phyloP scores from a whole-genome alignment of 1,140 invertebrate genomes.

The Neodiprion fabricii region DNA sequence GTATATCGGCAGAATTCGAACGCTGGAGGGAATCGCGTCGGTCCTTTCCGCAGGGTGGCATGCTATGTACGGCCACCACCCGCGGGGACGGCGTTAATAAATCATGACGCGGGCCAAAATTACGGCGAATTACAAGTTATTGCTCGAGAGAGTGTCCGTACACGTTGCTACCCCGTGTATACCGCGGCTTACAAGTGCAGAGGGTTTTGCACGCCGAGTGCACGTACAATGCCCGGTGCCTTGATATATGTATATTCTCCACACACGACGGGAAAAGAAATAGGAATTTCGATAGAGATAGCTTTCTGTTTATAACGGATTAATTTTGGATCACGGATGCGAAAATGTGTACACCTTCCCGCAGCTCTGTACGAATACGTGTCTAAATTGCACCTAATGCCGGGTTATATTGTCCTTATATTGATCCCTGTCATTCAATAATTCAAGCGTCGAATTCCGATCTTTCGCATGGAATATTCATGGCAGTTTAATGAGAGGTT shows the following conservation, averaged over 20 bases:
- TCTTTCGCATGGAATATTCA: constrained; percentile 3
- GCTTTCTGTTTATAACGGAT: too few species aligned
- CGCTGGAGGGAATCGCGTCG: neutral
- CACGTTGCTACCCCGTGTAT: neutral
- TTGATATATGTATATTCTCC: neutral
- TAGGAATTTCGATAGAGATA: too few species aligned
- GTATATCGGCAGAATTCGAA: constrained; percentile 4
- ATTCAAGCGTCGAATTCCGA: neutral
- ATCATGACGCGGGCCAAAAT: constrained; percentile 1
- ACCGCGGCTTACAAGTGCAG: neutral
- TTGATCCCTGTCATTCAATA: constrained; percentile 4
- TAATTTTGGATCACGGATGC: neutral
- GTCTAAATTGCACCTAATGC: too few species aligned
- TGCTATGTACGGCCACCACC: neutral
- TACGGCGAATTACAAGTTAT: constrained; percentile 7
- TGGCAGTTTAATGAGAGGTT: constrained; percentile 4
- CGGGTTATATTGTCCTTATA: constrained; percentile 2
- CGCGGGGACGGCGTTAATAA: constrained; percentile 4
- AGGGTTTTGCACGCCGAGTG: neutral
- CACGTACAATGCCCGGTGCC: neutral
- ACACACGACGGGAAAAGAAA: neutral
- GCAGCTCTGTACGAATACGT: too few species aligned
- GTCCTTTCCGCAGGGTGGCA: neutral
- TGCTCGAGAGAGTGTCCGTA: neutral
- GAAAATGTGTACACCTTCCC: neutral